Base-by-base conservation (phyloP, 2,797 vertebrate species). In the Eleutherodactylus coqui region DNA sequence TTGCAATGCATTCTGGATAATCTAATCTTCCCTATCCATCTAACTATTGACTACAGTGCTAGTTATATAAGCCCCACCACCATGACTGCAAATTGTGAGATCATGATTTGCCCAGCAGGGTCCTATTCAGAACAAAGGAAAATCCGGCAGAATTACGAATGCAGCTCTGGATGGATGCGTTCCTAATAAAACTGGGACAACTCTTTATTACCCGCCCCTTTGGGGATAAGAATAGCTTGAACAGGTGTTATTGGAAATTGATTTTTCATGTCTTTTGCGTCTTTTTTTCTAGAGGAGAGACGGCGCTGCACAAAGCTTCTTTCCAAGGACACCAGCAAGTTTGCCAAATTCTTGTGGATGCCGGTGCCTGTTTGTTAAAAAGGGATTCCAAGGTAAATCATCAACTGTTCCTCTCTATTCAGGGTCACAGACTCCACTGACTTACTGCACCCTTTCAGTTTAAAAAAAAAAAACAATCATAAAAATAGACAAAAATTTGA, bases 301-400 rank as follows among this genome's bases (percentile, higher is more conserved):
- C 98, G 0, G 97, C 98, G 1, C 88, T 99, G 89, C 98, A 99
- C 91, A 98, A 97, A 95, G 97, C 97, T 1, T 97, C 97, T 87
- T 95, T 92, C 84, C 95, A 96, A 88, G 94, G 95, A 90, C 96
- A 98, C 88, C 95, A 94, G 0, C 91, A 94, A 0, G 91, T 97
- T 84, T 99, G 97, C 92, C 95, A 96, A 82, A 88, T 97, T 87
- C 92, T 99, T 89, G 95, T 98, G 75, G 96, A 98, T 9, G 97
- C 96, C 0, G 97, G 98, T 45, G 97, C 97, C 8, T 98, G 97
- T 5, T 92, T 96, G 45, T 94, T 94, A 86, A 98, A 97, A 92
- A 96, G 94, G 0, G 97, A 99, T 91, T 96, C 96, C 93, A 96
- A 96, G 95, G 98, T 99, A 94, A 94, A 24, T 21, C 14, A 8